phyloP scores from a whole-genome alignment of 2,797 vertebrate genomes.

The Danionella dracula region DNA sequence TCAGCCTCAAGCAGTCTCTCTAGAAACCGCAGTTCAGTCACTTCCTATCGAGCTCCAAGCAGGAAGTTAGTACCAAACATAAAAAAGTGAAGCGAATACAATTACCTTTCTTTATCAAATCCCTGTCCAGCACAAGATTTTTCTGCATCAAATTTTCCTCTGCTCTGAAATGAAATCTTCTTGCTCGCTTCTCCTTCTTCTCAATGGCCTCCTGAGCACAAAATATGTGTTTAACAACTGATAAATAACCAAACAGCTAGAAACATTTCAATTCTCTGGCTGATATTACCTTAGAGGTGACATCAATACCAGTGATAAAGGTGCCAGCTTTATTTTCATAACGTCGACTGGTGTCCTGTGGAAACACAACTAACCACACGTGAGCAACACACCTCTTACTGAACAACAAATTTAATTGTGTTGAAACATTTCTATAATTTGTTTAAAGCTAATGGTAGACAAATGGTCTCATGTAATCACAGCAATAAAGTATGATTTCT shows the following conservation, averaged over 20 bases:
- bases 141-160: slow-evolving; percentile 79
- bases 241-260: neutral
- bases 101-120: slow-evolving; percentile 87
- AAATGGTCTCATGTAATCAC: too few species aligned
- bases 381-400: too few species aligned
- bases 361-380: slow-evolving; percentile 31
- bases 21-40: too few species aligned
- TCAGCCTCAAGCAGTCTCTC: too few species aligned
- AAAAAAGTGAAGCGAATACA: neutral
- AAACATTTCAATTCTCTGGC: too few species aligned
- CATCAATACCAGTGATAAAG: slow-evolving; percentile 95
- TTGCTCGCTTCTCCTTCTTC: slow-evolving; percentile 91
- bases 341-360: slow-evolving; percentile 84
- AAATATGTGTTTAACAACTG: neutral
- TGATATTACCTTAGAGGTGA: slow-evolving; percentile 92
- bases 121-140: slow-evolving; percentile 82
- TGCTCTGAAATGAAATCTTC: slow-evolving; percentile 85
- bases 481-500: too few species aligned
- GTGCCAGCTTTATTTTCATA: slow-evolving; percentile 96
- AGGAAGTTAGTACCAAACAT: too few species aligned
- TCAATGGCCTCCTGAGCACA: slow-evolving; percentile 86
- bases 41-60: too few species aligned
- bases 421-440: too few species aligned
- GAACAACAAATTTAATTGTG: too few species aligned
- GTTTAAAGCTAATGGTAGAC: too few species aligned